These are phyloP conservation scores for Perognathus longimembris DNA, from an alignment of 2,113 vertebrate species.

Conservation along the genomic window DNA sequence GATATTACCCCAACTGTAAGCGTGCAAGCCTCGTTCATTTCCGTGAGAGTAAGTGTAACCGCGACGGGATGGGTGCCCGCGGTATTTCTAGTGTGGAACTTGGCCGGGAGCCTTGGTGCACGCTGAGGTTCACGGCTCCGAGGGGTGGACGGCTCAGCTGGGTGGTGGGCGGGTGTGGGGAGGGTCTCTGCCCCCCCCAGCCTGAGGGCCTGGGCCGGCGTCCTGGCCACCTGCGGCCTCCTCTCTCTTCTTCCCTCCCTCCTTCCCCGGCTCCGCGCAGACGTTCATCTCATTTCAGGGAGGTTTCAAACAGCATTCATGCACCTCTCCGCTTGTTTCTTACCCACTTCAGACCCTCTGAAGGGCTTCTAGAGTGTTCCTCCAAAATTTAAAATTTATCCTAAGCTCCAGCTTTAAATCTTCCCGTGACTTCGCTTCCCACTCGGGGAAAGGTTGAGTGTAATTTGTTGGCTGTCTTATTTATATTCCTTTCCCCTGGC, in stretches of 20 bases:
- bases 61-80: neutral
- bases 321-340: neutral
- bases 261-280: neutral
- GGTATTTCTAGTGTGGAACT: neutral
- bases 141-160: neutral
- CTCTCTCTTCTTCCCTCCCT: no score
- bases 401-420: constrained; percentile 64
- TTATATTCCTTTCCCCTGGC: constrained; percentile 73
- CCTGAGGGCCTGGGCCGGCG: no score
- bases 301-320: neutral
- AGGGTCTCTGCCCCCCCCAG: neutral
- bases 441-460: constrained; percentile 63
- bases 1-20: neutral
- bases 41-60: neutral
- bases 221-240: no score
- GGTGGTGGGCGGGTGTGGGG: neutral
- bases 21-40: no score
- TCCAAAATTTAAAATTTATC: constrained; percentile 66
- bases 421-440: constrained; percentile 47
- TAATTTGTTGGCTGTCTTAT: constrained; percentile 76
- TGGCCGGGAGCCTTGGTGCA: neutral
- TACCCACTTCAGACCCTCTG: neutral
- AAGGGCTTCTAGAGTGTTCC: constrained; percentile 42
- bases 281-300: neutral
- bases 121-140: neutral